Evolutionary conservation across 2,113 vertebrate genomes (phyloP).

Genomic region (Cynoglossus semilaevis): DNA sequence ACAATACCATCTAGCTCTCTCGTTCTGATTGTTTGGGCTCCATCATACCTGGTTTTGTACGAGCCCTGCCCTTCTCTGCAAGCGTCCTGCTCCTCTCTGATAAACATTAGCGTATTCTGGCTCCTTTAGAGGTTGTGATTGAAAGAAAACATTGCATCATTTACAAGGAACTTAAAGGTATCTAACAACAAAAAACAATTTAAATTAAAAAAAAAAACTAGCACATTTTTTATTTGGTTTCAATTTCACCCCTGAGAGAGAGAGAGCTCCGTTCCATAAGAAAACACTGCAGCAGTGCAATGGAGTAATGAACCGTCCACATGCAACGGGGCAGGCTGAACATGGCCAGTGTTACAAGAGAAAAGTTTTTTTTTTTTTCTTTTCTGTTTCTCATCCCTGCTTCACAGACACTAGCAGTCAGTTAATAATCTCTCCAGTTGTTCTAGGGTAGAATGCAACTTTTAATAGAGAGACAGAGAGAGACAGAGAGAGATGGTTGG

Average conservation of each 20-base stretch:
- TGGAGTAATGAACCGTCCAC: constrained; percentile 68
- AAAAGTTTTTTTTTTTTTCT: constrained; percentile 61
- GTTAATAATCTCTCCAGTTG: constrained; percentile 39
- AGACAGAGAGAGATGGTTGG: constrained; percentile 23
- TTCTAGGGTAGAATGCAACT: constrained; percentile 44
- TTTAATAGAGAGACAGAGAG: constrained; percentile 55
- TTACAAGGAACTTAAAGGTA: constrained; percentile 50
- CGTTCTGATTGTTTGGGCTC: constrained; percentile 32
- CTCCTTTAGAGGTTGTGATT: constrained; percentile 77
- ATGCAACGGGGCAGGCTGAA: constrained; percentile 69
- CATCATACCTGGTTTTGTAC: constrained; percentile 80
- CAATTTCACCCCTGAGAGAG: constrained; percentile 26
- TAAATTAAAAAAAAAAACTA: neutral
- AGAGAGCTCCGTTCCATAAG: constrained; percentile 62
- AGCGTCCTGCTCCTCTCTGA: constrained; percentile 80
- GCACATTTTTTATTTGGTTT: constrained; percentile 5
- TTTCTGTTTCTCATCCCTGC: constrained; percentile 32
- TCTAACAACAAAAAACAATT: constrained; percentile 6
- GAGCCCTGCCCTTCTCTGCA: constrained; percentile 84
- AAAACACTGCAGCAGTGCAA: constrained; percentile 66
- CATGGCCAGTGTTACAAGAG: constrained; percentile 66
- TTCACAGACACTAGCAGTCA: constrained; percentile 27
- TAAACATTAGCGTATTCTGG: constrained; percentile 85
- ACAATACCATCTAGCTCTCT: constrained; percentile 62
- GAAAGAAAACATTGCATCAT: constrained; percentile 77